Percentiles rank a stretch among this genome's conserved stretches.
These are phyloP conservation scores for Solenopsis invicta DNA, from an alignment of 1,140 invertebrate species.

Conservation along the genomic window DNA sequence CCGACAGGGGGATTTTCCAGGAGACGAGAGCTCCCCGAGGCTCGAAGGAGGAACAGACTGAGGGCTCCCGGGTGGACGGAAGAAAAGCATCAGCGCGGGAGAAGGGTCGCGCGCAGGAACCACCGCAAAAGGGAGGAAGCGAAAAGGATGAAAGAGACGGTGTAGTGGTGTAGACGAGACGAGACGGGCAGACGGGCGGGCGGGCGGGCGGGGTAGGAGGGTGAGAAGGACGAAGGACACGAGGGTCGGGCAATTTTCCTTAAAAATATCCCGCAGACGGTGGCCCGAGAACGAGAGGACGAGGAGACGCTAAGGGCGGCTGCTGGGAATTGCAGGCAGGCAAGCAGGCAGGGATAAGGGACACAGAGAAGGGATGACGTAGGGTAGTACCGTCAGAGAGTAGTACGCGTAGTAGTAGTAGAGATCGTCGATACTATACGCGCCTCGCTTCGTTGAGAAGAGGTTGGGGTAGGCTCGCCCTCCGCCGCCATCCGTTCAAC, in stretches of 20 bases:
- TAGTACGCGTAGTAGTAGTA: slow-evolving; percentile 75
- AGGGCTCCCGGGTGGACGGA: slow-evolving; percentile 24
- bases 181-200: slow-evolving; percentile 20
- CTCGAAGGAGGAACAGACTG: slow-evolving; percentile 55
- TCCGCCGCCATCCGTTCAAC: slow-evolving; percentile 61
- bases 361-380: slow-evolving; percentile 73
- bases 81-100: slow-evolving; percentile 49
- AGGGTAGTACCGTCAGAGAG: slow-evolving; percentile 63
- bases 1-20: slow-evolving; percentile 59
- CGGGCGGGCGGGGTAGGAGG: slow-evolving; percentile 62
- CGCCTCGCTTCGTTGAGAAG: slow-evolving; percentile 78
- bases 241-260: slow-evolving; percentile 77
- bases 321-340: slow-evolving; percentile 64
- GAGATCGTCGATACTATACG: slow-evolving; percentile 86
- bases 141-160: slow-evolving; percentile 43
- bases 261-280: slow-evolving; percentile 78
- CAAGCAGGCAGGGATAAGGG: slow-evolving; percentile 26
- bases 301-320: slow-evolving; percentile 60
- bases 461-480: slow-evolving; percentile 86
- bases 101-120: slow-evolving; percentile 61
- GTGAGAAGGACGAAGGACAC: slow-evolving; percentile 77
- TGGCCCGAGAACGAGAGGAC: slow-evolving; percentile 51
- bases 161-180: slow-evolving; percentile 11
- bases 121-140: slow-evolving; percentile 56
- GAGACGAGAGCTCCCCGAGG: slow-evolving; percentile 42